phyloP scores from a whole-genome alignment of 2,888 invertebrate species.

The Cantharis nigra region DNA sequence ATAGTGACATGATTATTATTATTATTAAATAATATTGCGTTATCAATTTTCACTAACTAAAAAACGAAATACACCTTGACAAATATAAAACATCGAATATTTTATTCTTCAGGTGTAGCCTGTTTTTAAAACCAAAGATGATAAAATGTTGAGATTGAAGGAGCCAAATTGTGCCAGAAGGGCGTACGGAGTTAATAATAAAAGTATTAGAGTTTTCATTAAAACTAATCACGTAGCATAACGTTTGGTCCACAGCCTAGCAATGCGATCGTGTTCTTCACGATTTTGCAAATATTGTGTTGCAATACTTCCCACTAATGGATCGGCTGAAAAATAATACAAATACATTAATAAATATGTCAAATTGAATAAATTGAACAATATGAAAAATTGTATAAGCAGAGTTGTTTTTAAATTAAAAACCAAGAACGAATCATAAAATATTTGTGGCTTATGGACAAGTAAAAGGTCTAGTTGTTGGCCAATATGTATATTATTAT shows the following conservation, averaged over 20 bases:
- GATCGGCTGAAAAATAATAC: slow-evolving; percentile 75
- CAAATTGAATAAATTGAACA: neutral
- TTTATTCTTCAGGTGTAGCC: slow-evolving; percentile 25
- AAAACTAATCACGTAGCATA: slow-evolving; percentile 84
- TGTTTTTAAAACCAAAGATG: slow-evolving; percentile 28
- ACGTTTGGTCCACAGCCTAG: slow-evolving; percentile 97
- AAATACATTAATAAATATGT: neutral
- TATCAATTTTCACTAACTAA: slow-evolving; percentile 26
- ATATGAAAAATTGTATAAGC: neutral
- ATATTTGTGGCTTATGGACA: no score
- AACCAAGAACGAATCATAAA: neutral
- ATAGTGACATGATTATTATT: neutral
- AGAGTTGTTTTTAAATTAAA: neutral
- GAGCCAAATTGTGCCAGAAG: slow-evolving; percentile 49
- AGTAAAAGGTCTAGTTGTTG: no score
- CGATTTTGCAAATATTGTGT: slow-evolving; percentile 97
- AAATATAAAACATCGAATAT: slow-evolving; percentile 25
- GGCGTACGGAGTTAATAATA: slow-evolving; percentile 51
- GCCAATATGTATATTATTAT: no score
- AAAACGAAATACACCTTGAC: slow-evolving; percentile 11
- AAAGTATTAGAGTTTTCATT: slow-evolving; percentile 43
- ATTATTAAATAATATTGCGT: slow-evolving; percentile 21
- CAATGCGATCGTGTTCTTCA: slow-evolving; percentile 97
- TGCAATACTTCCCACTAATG: slow-evolving; percentile 96
- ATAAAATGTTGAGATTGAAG: slow-evolving; percentile 41